Conservation (phyloP, 2,888 invertebrate species). For the Macroteleia sp. region DNA sequence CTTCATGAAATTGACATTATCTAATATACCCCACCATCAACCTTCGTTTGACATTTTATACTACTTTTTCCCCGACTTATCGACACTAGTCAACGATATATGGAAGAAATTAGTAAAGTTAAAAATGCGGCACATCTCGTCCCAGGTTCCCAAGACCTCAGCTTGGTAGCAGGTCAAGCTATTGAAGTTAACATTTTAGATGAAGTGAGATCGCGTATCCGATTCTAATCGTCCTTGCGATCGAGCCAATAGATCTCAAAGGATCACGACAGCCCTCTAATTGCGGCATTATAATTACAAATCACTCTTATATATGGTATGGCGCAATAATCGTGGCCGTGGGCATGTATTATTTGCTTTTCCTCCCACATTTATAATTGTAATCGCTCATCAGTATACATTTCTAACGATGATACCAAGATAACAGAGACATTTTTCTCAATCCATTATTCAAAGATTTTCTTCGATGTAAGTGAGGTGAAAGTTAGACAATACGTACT, state of each 20-base stretch:
- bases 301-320: conserved; percentile 69
- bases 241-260: conserved; percentile 73
- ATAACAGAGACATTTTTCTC: conserved; percentile 19
- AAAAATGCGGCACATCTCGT: conserved; percentile 53
- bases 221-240: conserved; percentile 75
- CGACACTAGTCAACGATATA: conserved; percentile 37
- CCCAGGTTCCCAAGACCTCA: conserved; percentile 70
- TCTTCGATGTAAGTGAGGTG: not conserved
- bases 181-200: conserved; percentile 77
- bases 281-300: conserved; percentile 83
- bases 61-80: conserved; percentile 28
- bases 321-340: conserved; percentile 63
- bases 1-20: conserved; percentile 21
- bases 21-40: not conserved
- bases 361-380: conserved; percentile 52
- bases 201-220: conserved; percentile 67
- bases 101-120: conserved; percentile 57
- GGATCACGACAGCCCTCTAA: conserved; percentile 81
- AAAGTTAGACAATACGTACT: conserved; percentile 12
- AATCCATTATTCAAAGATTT: conserved; percentile 45
- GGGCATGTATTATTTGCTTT: conserved; percentile 64
- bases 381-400: conserved; percentile 57
- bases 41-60: conserved; percentile 33
- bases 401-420: conserved; percentile 23
- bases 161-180: conserved; percentile 69